Evolutionary conservation across 30 jellyfish, hydroid and myxozoan genomes (phyloP).

Genomic region (Rhopilema esculentum): DNA sequence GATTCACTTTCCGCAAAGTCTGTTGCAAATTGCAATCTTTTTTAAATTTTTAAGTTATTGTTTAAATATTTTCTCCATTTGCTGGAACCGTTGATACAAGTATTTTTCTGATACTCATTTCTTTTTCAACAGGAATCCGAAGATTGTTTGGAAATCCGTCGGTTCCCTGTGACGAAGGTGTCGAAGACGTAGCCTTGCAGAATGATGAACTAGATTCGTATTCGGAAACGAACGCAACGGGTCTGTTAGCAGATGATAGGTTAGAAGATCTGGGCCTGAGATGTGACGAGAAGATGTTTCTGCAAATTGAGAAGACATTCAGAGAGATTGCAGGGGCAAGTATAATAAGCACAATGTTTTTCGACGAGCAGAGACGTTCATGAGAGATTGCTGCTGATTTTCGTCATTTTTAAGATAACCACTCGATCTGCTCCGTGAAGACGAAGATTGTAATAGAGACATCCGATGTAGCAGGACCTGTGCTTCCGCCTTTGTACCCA

Average conservation of each 20-base stretch:
- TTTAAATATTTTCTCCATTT: no score
- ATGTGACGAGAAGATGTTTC: conserved; percentile 15
- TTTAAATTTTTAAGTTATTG: no score
- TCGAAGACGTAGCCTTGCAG: conserved; percentile 40
- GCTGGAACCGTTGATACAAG: background rate
- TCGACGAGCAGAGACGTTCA: conserved; percentile 22
- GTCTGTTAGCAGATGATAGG: background rate
- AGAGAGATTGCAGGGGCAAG: conserved; percentile 37
- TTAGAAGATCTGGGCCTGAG: conserved; percentile 14
- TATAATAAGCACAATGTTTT: conserved; percentile 21
- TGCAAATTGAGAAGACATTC: conserved; percentile 39
- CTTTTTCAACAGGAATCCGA: conserved; percentile 13
- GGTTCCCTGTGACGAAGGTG: background rate
- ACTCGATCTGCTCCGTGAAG: background rate
- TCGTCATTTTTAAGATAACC: background rate
- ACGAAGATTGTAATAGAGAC: no score
- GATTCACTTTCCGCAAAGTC: no score
- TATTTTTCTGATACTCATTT: background rate
- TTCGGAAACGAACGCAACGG: background rate
- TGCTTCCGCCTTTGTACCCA: background rate
- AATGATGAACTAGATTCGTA: conserved; percentile 31
- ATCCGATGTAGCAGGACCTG: no score
- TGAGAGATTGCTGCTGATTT: background rate
- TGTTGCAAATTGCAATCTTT: no score
- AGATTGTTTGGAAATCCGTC: background rate